Evolutionary conservation across 2,113 vertebrate species (phyloP).

Genomic region (Pterophyllum scalare): DNA sequence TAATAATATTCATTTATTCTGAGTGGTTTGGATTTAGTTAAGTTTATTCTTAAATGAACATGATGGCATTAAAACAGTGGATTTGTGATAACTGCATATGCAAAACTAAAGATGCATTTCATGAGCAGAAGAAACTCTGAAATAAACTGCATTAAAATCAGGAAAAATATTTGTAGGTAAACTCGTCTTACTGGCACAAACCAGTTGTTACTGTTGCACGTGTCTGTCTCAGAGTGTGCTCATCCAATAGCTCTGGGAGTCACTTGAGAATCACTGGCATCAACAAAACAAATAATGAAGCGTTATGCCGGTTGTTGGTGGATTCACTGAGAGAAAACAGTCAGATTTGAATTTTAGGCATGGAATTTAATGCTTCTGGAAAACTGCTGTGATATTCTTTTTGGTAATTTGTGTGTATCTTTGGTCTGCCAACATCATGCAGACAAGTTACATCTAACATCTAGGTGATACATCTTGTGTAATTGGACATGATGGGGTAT

Average conservation of each 20-base stretch:
- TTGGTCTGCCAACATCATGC: constrained; percentile 25
- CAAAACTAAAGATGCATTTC: neutral
- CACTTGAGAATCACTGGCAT: constrained; percentile 11
- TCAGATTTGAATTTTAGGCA: constrained; percentile 6
- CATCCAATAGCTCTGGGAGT: neutral
- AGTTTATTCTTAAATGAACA: neutral
- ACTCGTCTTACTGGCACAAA: neutral
- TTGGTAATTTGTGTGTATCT: constrained; percentile 36
- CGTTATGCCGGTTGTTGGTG: neutral
- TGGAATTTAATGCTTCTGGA: neutral
- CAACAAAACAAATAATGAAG: constrained; percentile 7
- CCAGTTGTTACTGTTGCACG: neutral
- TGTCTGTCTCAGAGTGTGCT: neutral
- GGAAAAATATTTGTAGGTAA: neutral
- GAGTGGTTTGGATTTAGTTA: neutral
- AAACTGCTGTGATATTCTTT: constrained; percentile 34
- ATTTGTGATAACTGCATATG: neutral
- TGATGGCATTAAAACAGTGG: too few species aligned
- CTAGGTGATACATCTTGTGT: constrained; percentile 56
- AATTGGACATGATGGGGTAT: constrained; percentile 69
- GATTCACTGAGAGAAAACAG: neutral
- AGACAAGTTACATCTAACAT: constrained; percentile 38
- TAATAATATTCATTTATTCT: neutral
- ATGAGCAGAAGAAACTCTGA: neutral
- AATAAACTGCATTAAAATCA: neutral